phyloP scores from a whole-genome alignment of 1,140 invertebrate genomes.

The Lutraria rhynchaena region DNA sequence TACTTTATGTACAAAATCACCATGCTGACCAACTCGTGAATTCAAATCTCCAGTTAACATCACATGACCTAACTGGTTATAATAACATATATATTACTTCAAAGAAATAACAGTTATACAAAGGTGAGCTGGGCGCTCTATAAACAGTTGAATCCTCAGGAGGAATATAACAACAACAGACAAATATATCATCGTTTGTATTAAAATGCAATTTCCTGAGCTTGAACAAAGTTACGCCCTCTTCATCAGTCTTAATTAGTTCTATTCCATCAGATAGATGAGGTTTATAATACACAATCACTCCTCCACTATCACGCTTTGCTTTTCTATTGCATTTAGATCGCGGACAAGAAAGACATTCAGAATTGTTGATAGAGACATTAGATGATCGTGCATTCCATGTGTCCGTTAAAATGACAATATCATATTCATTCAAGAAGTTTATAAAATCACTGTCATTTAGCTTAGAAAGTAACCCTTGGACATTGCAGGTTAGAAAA shows the following conservation, averaged over 20 bases:
- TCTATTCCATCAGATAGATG: neutral
- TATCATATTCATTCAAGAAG: no score
- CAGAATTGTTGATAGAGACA: no score
- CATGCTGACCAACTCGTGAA: neutral
- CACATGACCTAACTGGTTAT: conserved; percentile 1
- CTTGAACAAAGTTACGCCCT: conserved; percentile 14
- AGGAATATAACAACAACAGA: conserved; percentile 27
- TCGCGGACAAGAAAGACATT: no score
- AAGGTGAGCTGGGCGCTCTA: neutral
- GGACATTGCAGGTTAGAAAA: conserved; percentile 16
- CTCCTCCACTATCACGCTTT: conserved; percentile 23
- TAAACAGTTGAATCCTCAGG: conserved; percentile 14
- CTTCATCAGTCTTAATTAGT: neutral
- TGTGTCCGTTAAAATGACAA: conserved; percentile 32
- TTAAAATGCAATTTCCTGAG: no score
- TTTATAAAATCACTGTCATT: conserved; percentile 31
- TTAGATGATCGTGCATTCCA: conserved; percentile 16
- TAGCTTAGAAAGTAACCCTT: conserved; percentile 6
- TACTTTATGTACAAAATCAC: conserved; percentile 7
- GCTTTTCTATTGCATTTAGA: no score
- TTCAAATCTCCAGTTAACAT: conserved; percentile 6
- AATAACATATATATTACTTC: conserved; percentile 2
- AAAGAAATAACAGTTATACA: conserved; percentile 19
- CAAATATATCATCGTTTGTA: no score
- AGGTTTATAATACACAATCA: conserved; percentile 28